Percentiles rank a stretch among this genome's conserved stretches.
phyloP scores from a whole-genome alignment of 1,140 invertebrate genomes.

The Trichonephila clavipes region DNA sequence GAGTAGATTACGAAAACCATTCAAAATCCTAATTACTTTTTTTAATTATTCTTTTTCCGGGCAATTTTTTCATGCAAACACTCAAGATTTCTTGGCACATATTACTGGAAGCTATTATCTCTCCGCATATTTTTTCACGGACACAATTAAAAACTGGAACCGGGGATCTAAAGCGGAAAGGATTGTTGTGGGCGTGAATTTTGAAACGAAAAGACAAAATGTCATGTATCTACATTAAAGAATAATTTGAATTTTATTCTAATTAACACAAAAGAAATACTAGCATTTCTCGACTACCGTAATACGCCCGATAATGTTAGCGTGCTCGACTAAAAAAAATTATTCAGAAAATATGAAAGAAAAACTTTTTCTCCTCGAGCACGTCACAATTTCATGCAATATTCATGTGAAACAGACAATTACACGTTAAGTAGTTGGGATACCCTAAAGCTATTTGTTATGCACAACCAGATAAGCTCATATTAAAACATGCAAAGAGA shows the following conservation, averaged over 20 bases:
- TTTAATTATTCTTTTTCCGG: neutral
- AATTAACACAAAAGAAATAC: neutral
- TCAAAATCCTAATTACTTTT: neutral
- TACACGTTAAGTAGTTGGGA: neutral
- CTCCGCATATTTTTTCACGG: neutral
- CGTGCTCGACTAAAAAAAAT: neutral
- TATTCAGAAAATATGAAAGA: neutral
- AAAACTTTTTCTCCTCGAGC: neutral
- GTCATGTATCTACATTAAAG: neutral
- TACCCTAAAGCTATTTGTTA: neutral
- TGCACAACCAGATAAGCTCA: neutral
- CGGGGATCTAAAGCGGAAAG: neutral
- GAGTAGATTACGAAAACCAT: neutral
- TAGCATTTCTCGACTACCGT: neutral
- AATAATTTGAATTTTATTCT: conserved; percentile 34
- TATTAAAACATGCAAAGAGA: neutral
- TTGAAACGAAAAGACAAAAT: neutral
- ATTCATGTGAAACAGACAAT: neutral
- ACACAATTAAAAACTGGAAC: neutral
- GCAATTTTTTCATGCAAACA: neutral
- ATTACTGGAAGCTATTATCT: neutral
- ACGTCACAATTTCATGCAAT: neutral
- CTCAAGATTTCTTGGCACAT: conserved; percentile 13
- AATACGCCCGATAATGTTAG: conserved; percentile 11
- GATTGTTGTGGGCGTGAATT: neutral